Conservation (phyloP, 2,113 vertebrate genomes). For the Terrapene triunguis region DNA sequence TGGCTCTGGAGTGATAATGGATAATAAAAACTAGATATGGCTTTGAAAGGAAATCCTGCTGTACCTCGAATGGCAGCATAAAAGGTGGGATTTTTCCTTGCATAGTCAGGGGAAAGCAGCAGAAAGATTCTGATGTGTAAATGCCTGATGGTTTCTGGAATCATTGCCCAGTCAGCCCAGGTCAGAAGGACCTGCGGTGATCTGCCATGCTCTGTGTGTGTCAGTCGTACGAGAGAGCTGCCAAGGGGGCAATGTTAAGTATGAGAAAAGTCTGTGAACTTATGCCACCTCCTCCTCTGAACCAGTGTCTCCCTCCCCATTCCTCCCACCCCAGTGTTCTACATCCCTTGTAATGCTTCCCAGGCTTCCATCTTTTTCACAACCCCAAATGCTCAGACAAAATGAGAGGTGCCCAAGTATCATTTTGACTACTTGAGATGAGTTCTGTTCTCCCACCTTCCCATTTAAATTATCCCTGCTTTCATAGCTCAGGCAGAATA, state of each 20-base stretch:
- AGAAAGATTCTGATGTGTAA: neutral
- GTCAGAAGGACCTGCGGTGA: neutral
- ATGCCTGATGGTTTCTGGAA: neutral
- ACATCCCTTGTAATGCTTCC: neutral
- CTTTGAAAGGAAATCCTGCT: neutral
- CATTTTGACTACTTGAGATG: neutral
- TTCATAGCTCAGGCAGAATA: neutral
- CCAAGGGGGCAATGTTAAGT: neutral
- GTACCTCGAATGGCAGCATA: neutral
- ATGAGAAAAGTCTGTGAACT: neutral
- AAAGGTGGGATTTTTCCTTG: neutral
- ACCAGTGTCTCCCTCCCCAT: neutral
- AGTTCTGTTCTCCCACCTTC: neutral
- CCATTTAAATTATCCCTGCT: neutral
- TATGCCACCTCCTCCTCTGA: neutral
- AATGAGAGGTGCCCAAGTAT: neutral
- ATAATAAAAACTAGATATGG: neutral
- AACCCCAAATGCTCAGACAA: neutral
- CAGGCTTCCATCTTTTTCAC: neutral
- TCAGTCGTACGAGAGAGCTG: neutral
- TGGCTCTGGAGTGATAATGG: neutral
- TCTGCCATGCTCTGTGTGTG: neutral
- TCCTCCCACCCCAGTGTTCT: neutral
- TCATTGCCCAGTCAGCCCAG: neutral
- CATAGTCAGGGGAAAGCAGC: neutral